Conservation (phyloP, 2,113 vertebrate genomes). For the Ophthalmolycus amberensis region DNA sequence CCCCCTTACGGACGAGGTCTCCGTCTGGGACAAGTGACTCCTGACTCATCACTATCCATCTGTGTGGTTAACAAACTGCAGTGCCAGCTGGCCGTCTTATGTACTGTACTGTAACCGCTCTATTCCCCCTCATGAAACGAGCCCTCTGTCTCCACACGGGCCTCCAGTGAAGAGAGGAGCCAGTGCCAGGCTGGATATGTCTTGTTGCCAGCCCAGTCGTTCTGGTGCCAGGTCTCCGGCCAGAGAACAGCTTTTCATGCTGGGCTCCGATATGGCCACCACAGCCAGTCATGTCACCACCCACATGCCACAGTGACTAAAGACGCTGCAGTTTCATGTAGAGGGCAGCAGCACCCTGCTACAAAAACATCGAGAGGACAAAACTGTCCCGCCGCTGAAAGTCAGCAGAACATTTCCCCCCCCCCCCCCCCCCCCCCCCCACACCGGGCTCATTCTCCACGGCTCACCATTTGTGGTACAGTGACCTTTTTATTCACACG, state of each 20-base stretch:
- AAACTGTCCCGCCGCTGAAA: slow-evolving; percentile 43
- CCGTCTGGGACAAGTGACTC: slow-evolving; percentile 62
- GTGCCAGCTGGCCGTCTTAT: slow-evolving; percentile 66
- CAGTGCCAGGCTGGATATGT: slow-evolving; percentile 45
- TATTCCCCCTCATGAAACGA: slow-evolving; percentile 47
- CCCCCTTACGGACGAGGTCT: slow-evolving; percentile 45
- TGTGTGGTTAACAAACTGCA: slow-evolving; percentile 65
- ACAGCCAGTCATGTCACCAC: slow-evolving; percentile 59
- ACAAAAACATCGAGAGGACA: slow-evolving; percentile 50
- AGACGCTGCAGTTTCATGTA: slow-evolving; percentile 46
- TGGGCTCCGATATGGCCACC: slow-evolving; percentile 60
- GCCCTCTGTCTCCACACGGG: slow-evolving; percentile 41
- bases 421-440: background rate
- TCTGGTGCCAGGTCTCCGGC: slow-evolving; percentile 64
- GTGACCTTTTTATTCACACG: slow-evolving; percentile 39
- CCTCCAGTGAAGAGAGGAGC: slow-evolving; percentile 49
- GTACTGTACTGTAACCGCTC: slow-evolving; percentile 65
- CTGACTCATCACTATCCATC: slow-evolving; percentile 76
- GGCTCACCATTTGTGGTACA: slow-evolving; percentile 54
- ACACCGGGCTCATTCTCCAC: slow-evolving; percentile 47
- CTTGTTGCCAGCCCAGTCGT: slow-evolving; percentile 54
- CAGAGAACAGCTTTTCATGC: slow-evolving; percentile 55
- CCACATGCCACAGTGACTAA: slow-evolving; percentile 55
- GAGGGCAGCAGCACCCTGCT: slow-evolving; percentile 62
- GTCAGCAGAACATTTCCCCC: slow-evolving; percentile 8